Evolutionary conservation across 2,888 invertebrate genomes (phyloP).

Genomic region (Habroteleia sp.): DNA sequence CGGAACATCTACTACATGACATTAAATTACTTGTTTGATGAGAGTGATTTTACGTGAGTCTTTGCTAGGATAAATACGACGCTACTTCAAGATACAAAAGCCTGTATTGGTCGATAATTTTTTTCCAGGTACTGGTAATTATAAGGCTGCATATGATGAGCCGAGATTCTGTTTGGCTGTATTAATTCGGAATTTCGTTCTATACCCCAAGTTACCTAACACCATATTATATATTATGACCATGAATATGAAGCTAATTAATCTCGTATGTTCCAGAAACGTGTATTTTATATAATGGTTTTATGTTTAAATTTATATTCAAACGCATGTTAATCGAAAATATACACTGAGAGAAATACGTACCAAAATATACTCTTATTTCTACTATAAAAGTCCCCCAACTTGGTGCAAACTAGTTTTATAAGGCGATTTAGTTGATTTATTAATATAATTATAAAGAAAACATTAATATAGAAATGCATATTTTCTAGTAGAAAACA

Average conservation of each 20-base stretch:
- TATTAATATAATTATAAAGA: too few relatives aligned
- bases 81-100: conserved; percentile 2
- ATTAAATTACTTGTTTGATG: conserved; percentile 21
- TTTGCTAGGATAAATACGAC: conserved; percentile 16
- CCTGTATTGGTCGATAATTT: conserved; percentile 22
- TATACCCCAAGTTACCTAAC: conserved; percentile 47
- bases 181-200: conserved; percentile 39
- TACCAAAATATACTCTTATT: too few relatives aligned
- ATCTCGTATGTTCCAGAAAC: conserved; percentile 31
- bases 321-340: background rate
- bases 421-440: too few relatives aligned
- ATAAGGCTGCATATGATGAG: conserved; percentile 12
- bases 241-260: conserved; percentile 50
- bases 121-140: conserved; percentile 24
- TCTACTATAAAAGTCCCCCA: too few relatives aligned
- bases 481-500: too few relatives aligned
- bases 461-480: too few relatives aligned
- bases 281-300: conserved; percentile 25
- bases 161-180: conserved; percentile 26
- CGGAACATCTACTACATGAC: conserved; percentile 9
- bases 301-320: conserved; percentile 2
- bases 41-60: background rate
- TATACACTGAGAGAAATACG: too few relatives aligned
- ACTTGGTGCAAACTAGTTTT: too few relatives aligned
- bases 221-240: conserved; percentile 33